Conservation (phyloP, 2,113 vertebrate species). For the Ovis canadensis region DNA sequence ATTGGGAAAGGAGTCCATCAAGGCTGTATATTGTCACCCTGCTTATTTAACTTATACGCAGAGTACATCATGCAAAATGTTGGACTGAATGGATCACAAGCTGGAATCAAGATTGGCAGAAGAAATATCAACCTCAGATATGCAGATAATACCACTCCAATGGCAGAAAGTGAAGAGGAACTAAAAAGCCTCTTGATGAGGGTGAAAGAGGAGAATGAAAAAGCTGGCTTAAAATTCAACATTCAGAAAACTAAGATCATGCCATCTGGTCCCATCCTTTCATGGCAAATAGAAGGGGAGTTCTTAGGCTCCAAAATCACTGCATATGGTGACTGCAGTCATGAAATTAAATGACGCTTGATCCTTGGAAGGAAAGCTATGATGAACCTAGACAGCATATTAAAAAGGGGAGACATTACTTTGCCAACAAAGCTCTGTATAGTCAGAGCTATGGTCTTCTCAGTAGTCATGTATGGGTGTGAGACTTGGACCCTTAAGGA, state of each 20-base stretch:
- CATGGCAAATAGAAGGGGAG: neutral
- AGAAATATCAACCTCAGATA: neutral
- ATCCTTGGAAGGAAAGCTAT: neutral
- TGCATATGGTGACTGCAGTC: neutral
- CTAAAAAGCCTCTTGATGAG: neutral
- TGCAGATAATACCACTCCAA: neutral
- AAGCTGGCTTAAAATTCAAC: neutral
- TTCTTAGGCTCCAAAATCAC: neutral
- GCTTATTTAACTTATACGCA: neutral
- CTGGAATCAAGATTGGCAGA: neutral
- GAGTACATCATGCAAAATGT: neutral
- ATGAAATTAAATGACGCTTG: neutral
- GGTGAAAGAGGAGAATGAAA: neutral
- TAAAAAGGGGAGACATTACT: neutral
- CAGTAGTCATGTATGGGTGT: neutral
- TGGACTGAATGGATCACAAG: neutral
- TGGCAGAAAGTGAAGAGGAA: neutral
- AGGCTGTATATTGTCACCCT: neutral
- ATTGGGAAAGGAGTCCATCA: neutral
- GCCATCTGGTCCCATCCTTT: neutral
- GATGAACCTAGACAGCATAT: neutral
- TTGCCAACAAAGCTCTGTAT: neutral
- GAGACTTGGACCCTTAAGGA: neutral
- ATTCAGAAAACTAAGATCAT: neutral
- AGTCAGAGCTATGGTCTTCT: neutral